These are phyloP conservation scores for Sander lucioperca DNA, from an alignment of 2,113 vertebrate genomes.

Conservation along the genomic window DNA sequence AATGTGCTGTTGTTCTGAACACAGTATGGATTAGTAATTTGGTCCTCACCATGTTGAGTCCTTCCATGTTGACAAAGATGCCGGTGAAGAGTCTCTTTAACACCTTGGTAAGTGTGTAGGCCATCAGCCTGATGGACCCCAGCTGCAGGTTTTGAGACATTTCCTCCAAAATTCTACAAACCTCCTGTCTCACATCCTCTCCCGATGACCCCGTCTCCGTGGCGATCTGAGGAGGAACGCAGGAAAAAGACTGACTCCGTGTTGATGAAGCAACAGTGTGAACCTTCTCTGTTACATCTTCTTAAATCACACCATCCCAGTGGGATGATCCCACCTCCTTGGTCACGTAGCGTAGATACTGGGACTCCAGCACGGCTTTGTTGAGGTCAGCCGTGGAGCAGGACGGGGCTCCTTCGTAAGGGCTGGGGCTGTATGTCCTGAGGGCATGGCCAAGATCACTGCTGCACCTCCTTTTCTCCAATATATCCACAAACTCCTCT, in stretches of 20 bases:
- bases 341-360: slow-evolving; percentile 88
- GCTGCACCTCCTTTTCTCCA: slow-evolving; percentile 89
- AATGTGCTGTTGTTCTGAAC: not conserved
- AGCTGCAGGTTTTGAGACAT: slow-evolving; percentile 95
- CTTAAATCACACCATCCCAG: not conserved
- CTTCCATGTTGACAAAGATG: slow-evolving; percentile 93
- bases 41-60: slow-evolving; percentile 88
- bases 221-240: slow-evolving; percentile 82
- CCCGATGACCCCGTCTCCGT: slow-evolving; percentile 85
- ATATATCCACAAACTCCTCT: slow-evolving; percentile 89
- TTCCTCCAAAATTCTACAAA: slow-evolving; percentile 88
- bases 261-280: not conserved
- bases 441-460: slow-evolving; percentile 92
- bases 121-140: slow-evolving; percentile 90
- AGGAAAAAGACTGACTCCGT: not conserved
- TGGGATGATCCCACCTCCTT: slow-evolving; percentile 85
- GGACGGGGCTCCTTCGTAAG: slow-evolving; percentile 84
- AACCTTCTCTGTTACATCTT: not conserved
- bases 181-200: slow-evolving; percentile 89
- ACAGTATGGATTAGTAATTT: not conserved
- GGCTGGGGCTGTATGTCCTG: slow-evolving; percentile 88
- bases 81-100: slow-evolving; percentile 92
- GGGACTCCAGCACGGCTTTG: slow-evolving; percentile 88
- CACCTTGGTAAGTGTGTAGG: slow-evolving; percentile 90
- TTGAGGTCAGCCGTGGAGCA: slow-evolving; percentile 88